Evolutionary conservation across 2,888 invertebrate genomes (phyloP).

Genomic region (Escarpia spicata): DNA sequence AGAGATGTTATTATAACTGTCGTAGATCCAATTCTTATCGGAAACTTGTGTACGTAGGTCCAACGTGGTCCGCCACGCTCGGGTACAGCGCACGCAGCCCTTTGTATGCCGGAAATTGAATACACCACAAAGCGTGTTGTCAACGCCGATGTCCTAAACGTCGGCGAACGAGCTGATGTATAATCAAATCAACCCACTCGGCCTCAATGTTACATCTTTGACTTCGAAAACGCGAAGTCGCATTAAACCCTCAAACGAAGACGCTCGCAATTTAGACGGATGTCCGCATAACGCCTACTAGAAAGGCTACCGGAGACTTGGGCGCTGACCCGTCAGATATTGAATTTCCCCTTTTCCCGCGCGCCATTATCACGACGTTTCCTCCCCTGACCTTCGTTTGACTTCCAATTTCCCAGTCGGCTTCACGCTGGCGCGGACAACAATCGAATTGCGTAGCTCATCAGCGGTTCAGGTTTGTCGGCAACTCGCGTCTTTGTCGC

Average conservation of each 20-base stretch:
- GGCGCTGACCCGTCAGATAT: slow-evolving; percentile 16
- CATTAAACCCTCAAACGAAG: slow-evolving; percentile 16
- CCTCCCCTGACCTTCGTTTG: background rate
- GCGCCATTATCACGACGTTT: background rate
- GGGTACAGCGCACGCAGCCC: background rate
- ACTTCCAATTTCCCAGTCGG: slow-evolving; percentile 8
- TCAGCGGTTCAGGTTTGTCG: background rate
- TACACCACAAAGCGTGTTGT: background rate
- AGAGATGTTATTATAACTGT: background rate
- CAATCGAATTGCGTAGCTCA: background rate
- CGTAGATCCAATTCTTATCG: background rate
- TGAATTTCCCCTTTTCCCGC: background rate
- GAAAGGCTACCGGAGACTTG: background rate
- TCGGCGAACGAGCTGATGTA: background rate
- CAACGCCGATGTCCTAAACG: background rate
- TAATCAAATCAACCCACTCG: background rate
- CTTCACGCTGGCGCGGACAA: background rate
- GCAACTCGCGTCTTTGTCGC: background rate
- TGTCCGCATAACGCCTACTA: background rate
- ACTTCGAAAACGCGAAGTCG: background rate
- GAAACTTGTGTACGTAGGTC: background rate
- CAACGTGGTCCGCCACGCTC: background rate
- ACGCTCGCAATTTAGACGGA: background rate
- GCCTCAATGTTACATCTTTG: background rate
- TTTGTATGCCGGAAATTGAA: background rate